Evolutionary conservation across 2,797 vertebrate species (phyloP), one percentile per base, ranked within the genome.

Genomic region (Clarias laeviceps): DNA sequence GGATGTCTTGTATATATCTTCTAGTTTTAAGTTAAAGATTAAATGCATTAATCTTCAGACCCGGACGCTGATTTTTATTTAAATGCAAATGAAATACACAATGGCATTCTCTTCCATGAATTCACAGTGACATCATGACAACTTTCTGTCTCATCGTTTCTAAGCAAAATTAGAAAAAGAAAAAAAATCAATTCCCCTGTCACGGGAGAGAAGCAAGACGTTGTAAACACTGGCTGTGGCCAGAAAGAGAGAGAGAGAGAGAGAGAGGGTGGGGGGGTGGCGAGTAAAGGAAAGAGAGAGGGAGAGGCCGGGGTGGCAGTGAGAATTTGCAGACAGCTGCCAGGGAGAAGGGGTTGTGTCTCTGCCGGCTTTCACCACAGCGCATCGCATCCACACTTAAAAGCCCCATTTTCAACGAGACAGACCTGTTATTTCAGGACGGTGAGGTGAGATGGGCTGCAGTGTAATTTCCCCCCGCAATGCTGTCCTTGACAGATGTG

Each of bases 311-410:
- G 92, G 88, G 62, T 84, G 84, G 80, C 74, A 72, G 83, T 73
- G 85, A 86, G 89, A 84, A 87, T 94, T 92, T 93, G 91, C 93
- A 90, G 93, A 92, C 91, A 93, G 93, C 94, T 94, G 94, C 94
- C 94, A 93, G 92, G 93, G 94, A 93, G 82, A 94, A 91, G 93
- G 87, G 94, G 93, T 90, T 90, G 92, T 91, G 95, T 94, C 94
- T 94, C 93, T 90, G 91, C 92, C 93, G 94, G 95, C 94, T 95
- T 95, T 95, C 91, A 94, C 90, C 89, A 92, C 93, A 93, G 92
- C 81, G 87, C 89, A 88, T 92, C 92, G 93, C 94, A 91, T 94
- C 91, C 92, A 93, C 91, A 88, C 91, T 94, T 94, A 93, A 94
- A 95, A 95, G 91, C 91, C 91, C 91, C 85, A 89, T 93, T 94